These are phyloP conservation scores for Ranitomeya variabilis DNA, from an alignment of 2,113 vertebrate species.

Conservation along the genomic window DNA sequence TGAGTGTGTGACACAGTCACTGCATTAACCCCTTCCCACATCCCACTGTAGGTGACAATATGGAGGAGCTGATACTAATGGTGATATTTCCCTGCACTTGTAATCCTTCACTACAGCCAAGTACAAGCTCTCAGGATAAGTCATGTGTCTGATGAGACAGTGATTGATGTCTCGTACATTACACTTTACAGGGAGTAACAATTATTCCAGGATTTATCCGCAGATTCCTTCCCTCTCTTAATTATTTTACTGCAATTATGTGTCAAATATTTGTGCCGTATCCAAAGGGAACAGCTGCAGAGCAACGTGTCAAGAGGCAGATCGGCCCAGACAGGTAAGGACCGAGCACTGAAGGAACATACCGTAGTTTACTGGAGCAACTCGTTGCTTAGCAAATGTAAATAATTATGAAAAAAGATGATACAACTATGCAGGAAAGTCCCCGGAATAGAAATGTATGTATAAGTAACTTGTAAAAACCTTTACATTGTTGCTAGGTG, in stretches of 20 bases:
- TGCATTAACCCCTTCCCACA: neutral
- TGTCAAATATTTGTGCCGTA: constrained; percentile 58
- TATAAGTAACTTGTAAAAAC: constrained; percentile 5
- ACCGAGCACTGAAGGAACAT: constrained; percentile 22
- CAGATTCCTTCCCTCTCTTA: constrained; percentile 60
- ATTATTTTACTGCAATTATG: constrained; percentile 65
- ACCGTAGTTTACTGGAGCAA: neutral
- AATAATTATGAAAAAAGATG: neutral
- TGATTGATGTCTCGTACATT: neutral
- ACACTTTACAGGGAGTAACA: neutral
- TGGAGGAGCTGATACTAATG: neutral
- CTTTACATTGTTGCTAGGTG: constrained; percentile 22
- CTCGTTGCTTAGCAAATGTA: constrained; percentile 22
- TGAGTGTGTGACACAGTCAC: no score
- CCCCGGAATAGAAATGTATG: neutral
- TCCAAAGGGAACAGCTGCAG: constrained; percentile 62
- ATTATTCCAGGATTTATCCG: neutral
- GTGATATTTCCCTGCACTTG: neutral
- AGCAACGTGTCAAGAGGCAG: constrained; percentile 57
- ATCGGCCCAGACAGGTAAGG: constrained; percentile 69
- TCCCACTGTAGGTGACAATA: neutral
- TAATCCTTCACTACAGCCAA: neutral
- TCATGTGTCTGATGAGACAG: neutral
- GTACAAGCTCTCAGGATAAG: neutral
- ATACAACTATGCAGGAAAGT: neutral